These are phyloP conservation scores for Bombus superbus DNA, from an alignment of 1,140 invertebrate species.

Conservation along the genomic window DNA sequence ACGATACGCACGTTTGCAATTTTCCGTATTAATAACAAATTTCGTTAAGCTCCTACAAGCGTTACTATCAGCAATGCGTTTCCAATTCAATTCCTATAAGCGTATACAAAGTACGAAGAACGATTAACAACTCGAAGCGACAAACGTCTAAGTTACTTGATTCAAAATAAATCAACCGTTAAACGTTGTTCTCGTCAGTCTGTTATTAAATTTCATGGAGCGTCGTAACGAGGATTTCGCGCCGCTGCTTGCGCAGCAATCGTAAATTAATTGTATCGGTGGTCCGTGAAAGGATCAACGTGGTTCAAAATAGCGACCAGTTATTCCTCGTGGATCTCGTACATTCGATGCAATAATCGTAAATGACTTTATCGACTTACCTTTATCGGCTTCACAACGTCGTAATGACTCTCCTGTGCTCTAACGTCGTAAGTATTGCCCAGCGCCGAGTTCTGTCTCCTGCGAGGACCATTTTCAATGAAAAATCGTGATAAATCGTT, in stretches of 20 bases:
- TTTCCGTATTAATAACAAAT: neutral
- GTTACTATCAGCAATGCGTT: neutral
- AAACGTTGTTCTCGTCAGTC: neutral
- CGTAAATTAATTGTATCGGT: neutral
- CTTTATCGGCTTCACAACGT: slow-evolving; percentile 81
- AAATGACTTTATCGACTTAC: slow-evolving; percentile 68
- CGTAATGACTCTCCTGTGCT: slow-evolving; percentile 81
- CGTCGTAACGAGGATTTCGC: neutral
- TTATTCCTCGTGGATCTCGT: neutral
- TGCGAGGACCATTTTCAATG: slow-evolving; percentile 53
- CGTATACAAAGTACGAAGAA: too few species aligned
- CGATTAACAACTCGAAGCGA: neutral
- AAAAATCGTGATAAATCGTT: neutral
- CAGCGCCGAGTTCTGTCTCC: slow-evolving; percentile 77
- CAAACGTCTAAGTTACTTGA: neutral
- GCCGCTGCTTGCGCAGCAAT: neutral
- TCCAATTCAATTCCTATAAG: neutral
- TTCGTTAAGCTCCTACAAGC: neutral
- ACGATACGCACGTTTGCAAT: neutral
- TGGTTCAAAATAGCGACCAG: neutral
- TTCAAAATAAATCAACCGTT: neutral
- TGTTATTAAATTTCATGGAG: neutral
- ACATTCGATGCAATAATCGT: neutral
- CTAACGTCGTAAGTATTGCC: slow-evolving; percentile 77
- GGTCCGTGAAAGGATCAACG: too few species aligned